A percentile compares a stretch with the other conserved stretches of the same genome.
phyloP scores from a whole-genome alignment of 2,888 invertebrate species.

The Campoplex nolae region DNA sequence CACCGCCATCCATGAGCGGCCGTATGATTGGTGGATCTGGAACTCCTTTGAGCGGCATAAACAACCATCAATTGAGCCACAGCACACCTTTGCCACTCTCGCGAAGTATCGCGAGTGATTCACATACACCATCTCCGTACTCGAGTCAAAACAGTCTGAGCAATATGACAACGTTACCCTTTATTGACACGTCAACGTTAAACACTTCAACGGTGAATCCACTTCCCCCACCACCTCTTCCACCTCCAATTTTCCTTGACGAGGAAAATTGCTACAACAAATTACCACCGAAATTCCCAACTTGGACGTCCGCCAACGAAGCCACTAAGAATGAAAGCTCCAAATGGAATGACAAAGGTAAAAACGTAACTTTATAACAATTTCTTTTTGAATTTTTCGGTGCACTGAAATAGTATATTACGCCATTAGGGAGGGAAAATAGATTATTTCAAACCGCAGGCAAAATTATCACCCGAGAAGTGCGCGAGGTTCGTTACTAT shows the following conservation, averaged over 20 bases:
- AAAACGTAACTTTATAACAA: background rate
- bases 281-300: slow-evolving; percentile 84
- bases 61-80: slow-evolving; percentile 79
- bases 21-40: slow-evolving; percentile 74
- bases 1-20: slow-evolving; percentile 76
- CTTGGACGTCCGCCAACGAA: slow-evolving; percentile 83
- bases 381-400: background rate
- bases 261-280: slow-evolving; percentile 83
- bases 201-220: slow-evolving; percentile 78
- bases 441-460: too few species aligned
- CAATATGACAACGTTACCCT: slow-evolving; percentile 78
- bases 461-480: too few species aligned
- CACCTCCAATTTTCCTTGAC: slow-evolving; percentile 83
- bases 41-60: slow-evolving; percentile 71
- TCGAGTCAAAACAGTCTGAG: slow-evolving; percentile 82
- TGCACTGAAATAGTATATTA: background rate
- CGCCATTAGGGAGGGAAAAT: too few species aligned
- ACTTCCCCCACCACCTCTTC: slow-evolving; percentile 83
- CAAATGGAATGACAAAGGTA: slow-evolving; percentile 82
- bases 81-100: slow-evolving; percentile 79
- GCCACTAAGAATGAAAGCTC: slow-evolving; percentile 76
- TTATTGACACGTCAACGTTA: slow-evolving; percentile 70
- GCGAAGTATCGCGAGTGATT: slow-evolving; percentile 78
- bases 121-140: slow-evolving; percentile 82
- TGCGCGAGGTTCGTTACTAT: too few species aligned